Percentiles rank a stretch among this genome's conserved stretches.
Conservation (phyloP, 2,113 vertebrate species). For the Pteronura brasiliensis region DNA sequence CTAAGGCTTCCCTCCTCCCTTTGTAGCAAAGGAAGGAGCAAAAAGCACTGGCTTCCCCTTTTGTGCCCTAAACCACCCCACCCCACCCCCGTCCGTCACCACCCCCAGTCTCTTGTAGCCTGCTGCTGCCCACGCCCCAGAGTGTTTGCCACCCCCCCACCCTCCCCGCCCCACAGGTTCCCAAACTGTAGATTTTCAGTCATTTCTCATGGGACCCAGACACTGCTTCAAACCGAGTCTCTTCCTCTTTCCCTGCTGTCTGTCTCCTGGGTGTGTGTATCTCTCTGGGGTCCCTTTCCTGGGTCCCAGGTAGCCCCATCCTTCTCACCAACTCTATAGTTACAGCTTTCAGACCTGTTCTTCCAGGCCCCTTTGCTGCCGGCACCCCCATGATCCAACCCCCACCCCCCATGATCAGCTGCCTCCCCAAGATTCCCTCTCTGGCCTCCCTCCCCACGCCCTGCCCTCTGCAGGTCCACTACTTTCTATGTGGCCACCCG, state of each 20-base stretch:
- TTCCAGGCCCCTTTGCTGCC: not conserved
- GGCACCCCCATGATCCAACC: accelerated
- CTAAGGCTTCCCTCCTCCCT: not conserved
- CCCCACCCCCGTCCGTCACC: not conserved
- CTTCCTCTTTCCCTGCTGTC: not conserved
- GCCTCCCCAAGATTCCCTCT: not conserved
- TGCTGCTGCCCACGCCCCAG: not conserved
- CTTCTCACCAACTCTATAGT: not conserved
- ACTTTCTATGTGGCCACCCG: not conserved
- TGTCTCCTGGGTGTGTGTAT: not conserved
- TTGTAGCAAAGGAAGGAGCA: not conserved
- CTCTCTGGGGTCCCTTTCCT: not conserved
- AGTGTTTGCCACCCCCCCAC: not conserved
- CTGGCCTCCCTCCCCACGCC: no score
- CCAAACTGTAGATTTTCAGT: not conserved
- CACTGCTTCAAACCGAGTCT: not conserved
- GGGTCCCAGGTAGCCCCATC: not conserved
- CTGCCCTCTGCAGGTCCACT: no score
- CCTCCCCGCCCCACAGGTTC: not conserved
- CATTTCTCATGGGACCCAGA: not conserved
- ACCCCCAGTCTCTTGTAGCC: not conserved
- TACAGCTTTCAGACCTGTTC: not conserved
- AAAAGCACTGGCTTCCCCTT: not conserved
- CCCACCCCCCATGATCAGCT: not conserved
- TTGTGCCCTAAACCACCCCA: not conserved